phyloP scores from a whole-genome alignment of 2,888 invertebrate genomes.

The Melangyna quadrimaculata region DNA sequence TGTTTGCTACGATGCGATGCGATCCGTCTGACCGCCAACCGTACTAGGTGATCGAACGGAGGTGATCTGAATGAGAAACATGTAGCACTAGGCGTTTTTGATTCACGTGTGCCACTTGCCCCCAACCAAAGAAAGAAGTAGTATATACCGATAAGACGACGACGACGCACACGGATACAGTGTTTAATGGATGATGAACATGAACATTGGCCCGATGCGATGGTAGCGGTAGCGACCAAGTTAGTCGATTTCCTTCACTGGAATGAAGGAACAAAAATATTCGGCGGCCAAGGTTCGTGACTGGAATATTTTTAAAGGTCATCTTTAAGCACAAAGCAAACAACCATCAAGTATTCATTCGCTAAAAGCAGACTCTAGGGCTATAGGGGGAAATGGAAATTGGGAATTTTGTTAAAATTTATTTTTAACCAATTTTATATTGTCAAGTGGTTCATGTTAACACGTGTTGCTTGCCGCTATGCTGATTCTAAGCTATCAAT shows the following conservation, averaged over 20 bases:
- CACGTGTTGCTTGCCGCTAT: constrained; percentile 24
- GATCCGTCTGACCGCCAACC: constrained; percentile 18
- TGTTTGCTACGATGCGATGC: constrained; percentile 10
- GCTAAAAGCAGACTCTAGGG: neutral
- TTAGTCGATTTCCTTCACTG: constrained; percentile 53
- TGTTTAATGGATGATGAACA: constrained; percentile 42
- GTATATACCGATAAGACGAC: too few relatives aligned
- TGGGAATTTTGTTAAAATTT: constrained; percentile 35
- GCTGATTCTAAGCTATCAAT: neutral
- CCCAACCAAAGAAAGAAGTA: constrained; percentile 12
- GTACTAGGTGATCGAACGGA: constrained; percentile 60
- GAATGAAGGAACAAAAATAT: constrained; percentile 51
- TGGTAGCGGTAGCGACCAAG: neutral
- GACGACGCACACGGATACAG: constrained; percentile 40
- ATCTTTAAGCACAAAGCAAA: constrained; percentile 38
- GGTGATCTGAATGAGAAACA: constrained; percentile 70
- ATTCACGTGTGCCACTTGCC: constrained; percentile 66
- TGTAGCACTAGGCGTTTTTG: constrained; percentile 66
- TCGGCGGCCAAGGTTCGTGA: constrained; percentile 71
- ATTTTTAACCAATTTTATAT: constrained; percentile 41
- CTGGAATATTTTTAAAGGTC: constrained; percentile 71
- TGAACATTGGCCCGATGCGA: neutral
- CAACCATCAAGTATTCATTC: too few relatives aligned
- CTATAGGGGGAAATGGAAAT: constrained; percentile 33
- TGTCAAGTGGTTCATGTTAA: constrained; percentile 23